Conservation (phyloP, 30 jellyfish, hydroid and myxozoan species). For the Rhopilema esculentum region DNA sequence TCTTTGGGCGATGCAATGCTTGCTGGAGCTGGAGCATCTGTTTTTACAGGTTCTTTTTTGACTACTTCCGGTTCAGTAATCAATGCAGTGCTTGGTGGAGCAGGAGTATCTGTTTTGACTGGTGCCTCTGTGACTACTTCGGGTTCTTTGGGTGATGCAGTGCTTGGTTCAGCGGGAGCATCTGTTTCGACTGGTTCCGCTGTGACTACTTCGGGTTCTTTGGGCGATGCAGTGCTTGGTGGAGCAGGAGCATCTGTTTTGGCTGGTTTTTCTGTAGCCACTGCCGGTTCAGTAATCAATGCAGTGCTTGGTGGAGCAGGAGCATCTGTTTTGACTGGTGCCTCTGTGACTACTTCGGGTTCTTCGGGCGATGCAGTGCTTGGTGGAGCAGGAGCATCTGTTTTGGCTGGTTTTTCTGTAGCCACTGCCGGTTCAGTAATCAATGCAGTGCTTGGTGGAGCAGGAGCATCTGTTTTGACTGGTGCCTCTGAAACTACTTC, state of each 20-base stretch:
- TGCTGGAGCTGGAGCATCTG: constrained; percentile 13
- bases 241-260: constrained; percentile 13
- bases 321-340: constrained; percentile 4
- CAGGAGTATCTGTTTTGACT: constrained; percentile 11
- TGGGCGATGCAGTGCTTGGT: neutral
- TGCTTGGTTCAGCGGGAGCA: neutral
- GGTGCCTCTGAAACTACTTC: neutral
- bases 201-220: constrained; percentile 4
- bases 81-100: neutral
- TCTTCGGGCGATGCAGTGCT: neutral
- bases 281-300: neutral
- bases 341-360: constrained; percentile 3
- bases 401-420: neutral
- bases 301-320: constrained; percentile 8
- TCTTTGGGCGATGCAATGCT: neutral
- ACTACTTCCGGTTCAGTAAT: neutral
- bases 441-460: neutral
- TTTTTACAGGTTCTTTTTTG: neutral
- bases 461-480: constrained; percentile 1
- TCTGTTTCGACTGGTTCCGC: neutral
- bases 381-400: neutral
- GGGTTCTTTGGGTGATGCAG: neutral
- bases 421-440: neutral
- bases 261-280: constrained; percentile 10
- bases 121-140: constrained; percentile 3